These are phyloP conservation scores for Tetraodon nigroviridis DNA, from an alignment of 2,113 vertebrate genomes.

Conservation along the genomic window DNA sequence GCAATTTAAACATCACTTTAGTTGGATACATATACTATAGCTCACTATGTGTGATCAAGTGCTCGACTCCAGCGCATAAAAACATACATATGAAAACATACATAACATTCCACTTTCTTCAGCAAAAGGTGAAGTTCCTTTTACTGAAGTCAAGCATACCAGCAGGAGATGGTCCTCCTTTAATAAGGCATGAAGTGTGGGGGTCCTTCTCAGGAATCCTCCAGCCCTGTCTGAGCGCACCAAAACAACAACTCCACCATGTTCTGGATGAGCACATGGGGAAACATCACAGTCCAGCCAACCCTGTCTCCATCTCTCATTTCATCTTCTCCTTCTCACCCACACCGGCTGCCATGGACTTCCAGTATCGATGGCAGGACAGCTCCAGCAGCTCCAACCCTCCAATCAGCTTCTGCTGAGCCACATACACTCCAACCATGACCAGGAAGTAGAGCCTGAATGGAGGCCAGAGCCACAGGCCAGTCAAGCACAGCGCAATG, in stretches of 20 bases:
- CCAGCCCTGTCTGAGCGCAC: constrained; percentile 20
- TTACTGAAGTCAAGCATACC: constrained; percentile 43
- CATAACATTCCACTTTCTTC: constrained; percentile 30
- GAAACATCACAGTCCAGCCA: constrained; percentile 8
- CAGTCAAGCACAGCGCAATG: constrained; percentile 68
- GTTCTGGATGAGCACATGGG: constrained; percentile 8
- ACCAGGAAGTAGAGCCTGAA: constrained; percentile 80
- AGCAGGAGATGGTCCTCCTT: constrained; percentile 18
- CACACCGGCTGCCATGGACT: constrained; percentile 6
- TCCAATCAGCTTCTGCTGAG: constrained; percentile 83
- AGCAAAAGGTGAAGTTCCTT: constrained; percentile 23
- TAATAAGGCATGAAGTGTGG: constrained; percentile 26
- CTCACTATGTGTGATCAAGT: constrained; percentile 14
- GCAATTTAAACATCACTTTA: constrained; percentile 13
- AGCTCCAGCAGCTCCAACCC: constrained; percentile 92
- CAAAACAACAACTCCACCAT: constrained; percentile 14
- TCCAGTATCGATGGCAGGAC: constrained; percentile 80
- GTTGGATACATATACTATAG: constrained; percentile 10
- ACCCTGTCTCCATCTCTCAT: constrained; percentile 31
- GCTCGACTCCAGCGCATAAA: too few relatives aligned
- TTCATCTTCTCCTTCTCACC: constrained; percentile 64
- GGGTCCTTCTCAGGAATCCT: constrained; percentile 17
- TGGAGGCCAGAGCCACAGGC: constrained; percentile 78
- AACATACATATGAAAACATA: constrained; percentile 17
- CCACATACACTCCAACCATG: constrained; percentile 73